These are phyloP conservation scores for Mormyrops boulengeri DNA, from an alignment of 2,797 vertebrate genomes.

Conservation along the genomic window DNA sequence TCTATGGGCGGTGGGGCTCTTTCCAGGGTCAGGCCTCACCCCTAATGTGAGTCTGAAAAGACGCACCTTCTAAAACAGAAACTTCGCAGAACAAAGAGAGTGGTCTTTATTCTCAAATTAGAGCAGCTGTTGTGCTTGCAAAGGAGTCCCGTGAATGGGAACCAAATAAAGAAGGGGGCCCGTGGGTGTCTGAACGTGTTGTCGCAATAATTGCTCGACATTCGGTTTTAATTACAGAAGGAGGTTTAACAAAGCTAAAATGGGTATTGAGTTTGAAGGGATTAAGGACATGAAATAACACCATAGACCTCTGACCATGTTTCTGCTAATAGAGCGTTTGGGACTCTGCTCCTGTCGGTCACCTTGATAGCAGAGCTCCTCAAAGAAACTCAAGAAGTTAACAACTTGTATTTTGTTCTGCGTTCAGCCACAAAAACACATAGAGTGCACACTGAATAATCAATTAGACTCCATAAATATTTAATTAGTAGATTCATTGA, in stretches of 20 bases:
- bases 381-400: not conserved
- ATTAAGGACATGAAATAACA: not conserved
- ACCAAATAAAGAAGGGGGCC: conserved; percentile 14
- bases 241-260: conserved; percentile 28
- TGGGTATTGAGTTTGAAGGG: conserved; percentile 12
- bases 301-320: not conserved
- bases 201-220: conserved; percentile 31
- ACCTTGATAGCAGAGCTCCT: not conserved
- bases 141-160: conserved; percentile 34
- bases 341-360: not conserved
- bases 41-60: conserved; percentile 67
- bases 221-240: conserved; percentile 29
- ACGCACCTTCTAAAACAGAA: conserved; percentile 60
- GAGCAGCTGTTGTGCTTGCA: conserved; percentile 56
- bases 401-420: not conserved
- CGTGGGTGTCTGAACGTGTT: conserved; percentile 41
- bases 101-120: conserved; percentile 64
- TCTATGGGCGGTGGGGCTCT: conserved; percentile 50
- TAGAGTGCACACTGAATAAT: not conserved
- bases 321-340: not conserved
- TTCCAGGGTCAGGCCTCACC: conserved; percentile 59
- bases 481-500: not conserved
- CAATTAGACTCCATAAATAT: not conserved
- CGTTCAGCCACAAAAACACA: not conserved
- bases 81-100: conserved; percentile 56